These are phyloP conservation scores for Eumaeus atala DNA, from an alignment of 1,140 invertebrate genomes.

Conservation along the genomic window DNA sequence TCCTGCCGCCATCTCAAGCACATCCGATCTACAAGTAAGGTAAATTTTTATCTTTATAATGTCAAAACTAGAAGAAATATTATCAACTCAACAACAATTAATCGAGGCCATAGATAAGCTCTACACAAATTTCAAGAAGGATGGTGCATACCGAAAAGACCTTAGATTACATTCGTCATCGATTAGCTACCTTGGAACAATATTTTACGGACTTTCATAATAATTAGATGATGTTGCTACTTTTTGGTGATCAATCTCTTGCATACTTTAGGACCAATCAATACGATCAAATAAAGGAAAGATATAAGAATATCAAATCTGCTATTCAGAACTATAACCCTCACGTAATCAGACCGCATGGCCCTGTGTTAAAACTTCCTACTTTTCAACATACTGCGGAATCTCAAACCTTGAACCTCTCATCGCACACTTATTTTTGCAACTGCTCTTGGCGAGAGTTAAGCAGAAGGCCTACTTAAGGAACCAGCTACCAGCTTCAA, in stretches of 20 bases:
- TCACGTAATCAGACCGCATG: background rate
- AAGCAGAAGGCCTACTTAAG: too few species aligned
- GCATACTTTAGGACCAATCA: slow-evolving; percentile 20
- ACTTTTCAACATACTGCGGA: background rate
- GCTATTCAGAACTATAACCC: slow-evolving; percentile 10
- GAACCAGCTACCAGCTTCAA: too few species aligned
- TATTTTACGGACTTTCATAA: slow-evolving; percentile 10
- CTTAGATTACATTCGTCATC: slow-evolving; percentile 14
- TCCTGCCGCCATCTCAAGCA: too few species aligned
- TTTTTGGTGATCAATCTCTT: slow-evolving; percentile 11
- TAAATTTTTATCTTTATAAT: slow-evolving; percentile 19
- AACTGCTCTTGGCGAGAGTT: too few species aligned
- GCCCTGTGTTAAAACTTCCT: background rate
- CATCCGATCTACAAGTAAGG: too few species aligned
- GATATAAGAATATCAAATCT: slow-evolving; percentile 15
- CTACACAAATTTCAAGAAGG: slow-evolving; percentile 27
- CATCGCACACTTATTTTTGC: background rate
- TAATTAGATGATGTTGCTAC: slow-evolving; percentile 2
- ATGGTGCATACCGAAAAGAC: slow-evolving; percentile 25
- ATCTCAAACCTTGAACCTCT: background rate
- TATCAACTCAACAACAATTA: slow-evolving; percentile 24
- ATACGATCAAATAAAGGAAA: slow-evolving; percentile 13
- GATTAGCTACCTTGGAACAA: slow-evolving; percentile 7
- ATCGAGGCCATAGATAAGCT: too few species aligned
- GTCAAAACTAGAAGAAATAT: slow-evolving; percentile 22